phyloP scores from a whole-genome alignment of 2,113 vertebrate genomes.

The Tauraco erythrolophus region DNA sequence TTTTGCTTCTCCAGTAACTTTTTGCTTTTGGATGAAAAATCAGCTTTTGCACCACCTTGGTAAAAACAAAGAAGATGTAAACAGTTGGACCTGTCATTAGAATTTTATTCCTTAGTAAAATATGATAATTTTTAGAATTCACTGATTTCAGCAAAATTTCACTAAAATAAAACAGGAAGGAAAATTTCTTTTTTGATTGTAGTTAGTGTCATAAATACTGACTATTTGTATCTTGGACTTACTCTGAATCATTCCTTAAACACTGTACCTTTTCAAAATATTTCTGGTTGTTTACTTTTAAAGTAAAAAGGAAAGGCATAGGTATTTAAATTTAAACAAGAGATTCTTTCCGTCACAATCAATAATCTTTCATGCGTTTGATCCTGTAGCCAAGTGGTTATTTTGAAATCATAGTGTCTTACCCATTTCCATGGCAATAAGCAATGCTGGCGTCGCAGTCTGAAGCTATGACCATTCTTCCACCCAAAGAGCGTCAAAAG shows the following conservation, averaged over 20 bases:
- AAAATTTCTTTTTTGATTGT: not conserved
- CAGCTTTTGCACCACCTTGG: not conserved
- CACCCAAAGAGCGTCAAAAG: fast-evolving
- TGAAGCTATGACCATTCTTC: not conserved
- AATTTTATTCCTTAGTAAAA: not conserved
- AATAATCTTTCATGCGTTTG: not conserved
- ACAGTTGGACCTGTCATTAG: not conserved
- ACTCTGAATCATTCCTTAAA: not conserved
- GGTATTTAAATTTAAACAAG: not conserved
- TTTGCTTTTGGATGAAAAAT: not conserved
- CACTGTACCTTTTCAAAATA: not conserved
- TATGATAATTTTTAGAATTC: not conserved
- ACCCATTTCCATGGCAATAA: not conserved
- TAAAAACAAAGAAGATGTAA: not conserved
- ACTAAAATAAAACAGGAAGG: not conserved
- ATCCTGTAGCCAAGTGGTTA: not conserved
- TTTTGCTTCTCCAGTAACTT: not conserved
- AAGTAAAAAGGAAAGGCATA: not conserved
- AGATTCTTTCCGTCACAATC: not conserved
- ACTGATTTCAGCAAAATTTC: not conserved
- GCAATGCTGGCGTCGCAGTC: not conserved
- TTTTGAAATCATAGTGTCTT: not conserved
- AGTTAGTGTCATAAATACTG: not conserved
- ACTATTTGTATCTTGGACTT: not conserved
- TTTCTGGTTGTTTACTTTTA: not conserved